phyloP scores from a whole-genome alignment of 2,113 vertebrate genomes.

The Hypocryptadius cinnamomeus region DNA sequence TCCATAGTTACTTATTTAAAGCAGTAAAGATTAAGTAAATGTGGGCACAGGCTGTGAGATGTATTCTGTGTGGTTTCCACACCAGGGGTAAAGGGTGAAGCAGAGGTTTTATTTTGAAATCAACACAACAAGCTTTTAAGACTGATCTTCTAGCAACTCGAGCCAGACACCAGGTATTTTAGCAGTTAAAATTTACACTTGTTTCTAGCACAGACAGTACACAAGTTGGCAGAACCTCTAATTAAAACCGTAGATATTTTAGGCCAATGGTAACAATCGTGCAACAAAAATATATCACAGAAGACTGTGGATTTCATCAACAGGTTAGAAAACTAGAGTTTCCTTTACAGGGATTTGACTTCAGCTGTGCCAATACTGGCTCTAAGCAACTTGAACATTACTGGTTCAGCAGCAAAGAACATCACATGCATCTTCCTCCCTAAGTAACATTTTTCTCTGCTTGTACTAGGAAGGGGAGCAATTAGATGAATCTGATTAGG shows the following conservation, averaged over 20 bases:
- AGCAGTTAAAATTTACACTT: constrained; percentile 54
- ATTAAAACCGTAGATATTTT: background rate
- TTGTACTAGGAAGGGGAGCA: background rate
- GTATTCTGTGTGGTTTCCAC: background rate
- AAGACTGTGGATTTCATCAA: constrained; percentile 27
- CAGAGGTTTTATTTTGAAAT: background rate
- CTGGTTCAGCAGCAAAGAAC: background rate
- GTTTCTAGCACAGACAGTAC: constrained; percentile 51
- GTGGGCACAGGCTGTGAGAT: background rate
- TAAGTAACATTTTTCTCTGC: background rate
- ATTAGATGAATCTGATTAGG: background rate
- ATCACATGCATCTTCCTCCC: background rate
- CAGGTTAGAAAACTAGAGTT: constrained; percentile 9
- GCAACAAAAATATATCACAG: constrained; percentile 41
- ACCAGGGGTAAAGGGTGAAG: background rate
- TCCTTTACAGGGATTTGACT: background rate
- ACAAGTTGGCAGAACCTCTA: constrained; percentile 53
- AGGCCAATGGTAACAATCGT: constrained; percentile 37
- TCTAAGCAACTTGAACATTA: background rate
- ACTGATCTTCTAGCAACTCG: background rate
- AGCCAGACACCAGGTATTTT: background rate
- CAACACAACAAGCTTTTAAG: background rate
- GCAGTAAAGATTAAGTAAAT: background rate
- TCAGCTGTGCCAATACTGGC: background rate
- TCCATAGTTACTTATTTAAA: background rate